Evolutionary conservation across 2,113 vertebrate genomes (phyloP).

Genomic region (Rhinopithecus roxellana): DNA sequence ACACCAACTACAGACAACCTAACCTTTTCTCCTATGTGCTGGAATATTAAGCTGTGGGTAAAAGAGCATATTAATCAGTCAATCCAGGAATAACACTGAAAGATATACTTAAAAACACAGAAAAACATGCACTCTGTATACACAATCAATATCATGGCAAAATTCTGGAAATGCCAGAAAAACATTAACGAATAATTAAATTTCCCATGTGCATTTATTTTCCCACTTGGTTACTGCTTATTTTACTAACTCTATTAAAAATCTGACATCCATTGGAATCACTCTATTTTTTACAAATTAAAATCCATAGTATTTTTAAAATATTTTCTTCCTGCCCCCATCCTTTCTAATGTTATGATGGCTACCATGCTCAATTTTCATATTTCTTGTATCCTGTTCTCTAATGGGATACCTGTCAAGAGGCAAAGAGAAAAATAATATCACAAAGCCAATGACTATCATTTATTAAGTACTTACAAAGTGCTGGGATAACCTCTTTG

Average conservation of each 20-base stretch:
- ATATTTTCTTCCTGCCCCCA: not conserved
- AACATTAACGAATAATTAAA: not conserved
- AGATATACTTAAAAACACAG: not conserved
- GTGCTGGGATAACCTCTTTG: not conserved
- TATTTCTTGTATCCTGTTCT: constrained; percentile 26
- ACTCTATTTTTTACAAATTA: not conserved
- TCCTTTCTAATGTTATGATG: not conserved
- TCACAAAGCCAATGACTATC: not conserved
- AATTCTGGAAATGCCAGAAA: not conserved
- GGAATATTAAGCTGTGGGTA: not conserved
- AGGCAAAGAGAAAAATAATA: not conserved
- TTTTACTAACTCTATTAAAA: not conserved
- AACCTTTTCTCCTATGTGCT: not conserved
- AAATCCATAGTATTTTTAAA: not conserved
- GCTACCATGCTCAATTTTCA: not conserved
- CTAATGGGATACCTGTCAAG: not conserved
- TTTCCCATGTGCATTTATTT: not conserved
- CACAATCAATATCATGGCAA: not conserved
- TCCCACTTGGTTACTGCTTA: not conserved
- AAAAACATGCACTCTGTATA: not conserved
- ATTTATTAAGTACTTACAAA: not conserved
- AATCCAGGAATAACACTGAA: not conserved
- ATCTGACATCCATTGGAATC: not conserved
- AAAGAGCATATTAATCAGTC: not conserved
- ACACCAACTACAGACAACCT: not conserved